Conservation (phyloP, 2,888 invertebrate genomes). For the Sclerodermus sp. region DNA sequence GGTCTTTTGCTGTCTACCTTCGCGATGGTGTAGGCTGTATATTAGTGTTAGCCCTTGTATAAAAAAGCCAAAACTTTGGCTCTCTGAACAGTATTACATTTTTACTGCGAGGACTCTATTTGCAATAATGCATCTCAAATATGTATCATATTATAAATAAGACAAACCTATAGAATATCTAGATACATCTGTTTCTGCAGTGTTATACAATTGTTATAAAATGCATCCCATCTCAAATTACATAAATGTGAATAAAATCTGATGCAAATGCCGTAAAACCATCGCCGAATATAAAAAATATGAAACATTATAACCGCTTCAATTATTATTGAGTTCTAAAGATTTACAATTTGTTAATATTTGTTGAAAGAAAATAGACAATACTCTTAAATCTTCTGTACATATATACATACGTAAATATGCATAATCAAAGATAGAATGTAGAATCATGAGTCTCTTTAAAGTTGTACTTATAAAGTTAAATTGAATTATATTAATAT, state of each 20-base stretch:
- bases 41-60: background rate
- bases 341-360: no score
- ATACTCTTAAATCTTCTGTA: constrained; percentile 46
- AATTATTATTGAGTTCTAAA: no score
- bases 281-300: no score
- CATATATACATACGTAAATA: constrained; percentile 30
- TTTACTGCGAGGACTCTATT: constrained; percentile 15
- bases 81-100: constrained; percentile 33
- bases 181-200: no score
- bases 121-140: constrained; percentile 11
- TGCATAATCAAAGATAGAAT: constrained; percentile 16
- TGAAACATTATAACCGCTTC: no score
- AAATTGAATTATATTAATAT: constrained; percentile 12
- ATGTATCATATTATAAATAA: no score
- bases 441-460: background rate
- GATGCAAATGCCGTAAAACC: no score
- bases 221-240: no score
- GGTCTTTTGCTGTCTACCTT: constrained; percentile 13
- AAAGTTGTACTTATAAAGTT: constrained; percentile 23
- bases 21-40: constrained; percentile 17
- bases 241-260: no score
- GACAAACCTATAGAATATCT: no score
- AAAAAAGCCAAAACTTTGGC: background rate
- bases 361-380: constrained; percentile 34
- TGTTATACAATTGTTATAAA: no score